A percentile compares a stretch with the other conserved stretches of the same genome.
Evolutionary conservation across 2,113 vertebrate species (phyloP).

Genomic region (Antechinus flavipes): DNA sequence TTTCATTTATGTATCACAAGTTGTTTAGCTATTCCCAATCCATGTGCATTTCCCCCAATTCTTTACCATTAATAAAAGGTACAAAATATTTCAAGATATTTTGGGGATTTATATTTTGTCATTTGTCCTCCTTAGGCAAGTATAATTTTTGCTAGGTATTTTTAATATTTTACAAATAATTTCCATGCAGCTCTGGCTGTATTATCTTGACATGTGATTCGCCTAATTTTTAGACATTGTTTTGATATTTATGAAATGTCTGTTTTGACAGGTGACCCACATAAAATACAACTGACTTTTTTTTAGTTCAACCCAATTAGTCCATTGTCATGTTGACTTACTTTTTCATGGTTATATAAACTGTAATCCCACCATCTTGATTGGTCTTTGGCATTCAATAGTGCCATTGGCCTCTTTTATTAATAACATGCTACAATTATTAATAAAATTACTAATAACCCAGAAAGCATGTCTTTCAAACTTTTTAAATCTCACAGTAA

Average conservation of each 20-base stretch:
- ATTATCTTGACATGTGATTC: neutral
- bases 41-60: neutral
- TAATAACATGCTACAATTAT: too few species aligned
- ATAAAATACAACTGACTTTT: constrained; percentile 13
- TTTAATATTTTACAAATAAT: neutral
- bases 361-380: too few species aligned
- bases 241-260: neutral
- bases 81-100: neutral
- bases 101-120: neutral
- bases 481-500: neutral
- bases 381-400: too few species aligned
- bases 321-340: neutral
- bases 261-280: neutral
- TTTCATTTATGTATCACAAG: neutral
- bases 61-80: neutral
- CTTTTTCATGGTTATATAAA: too few species aligned
- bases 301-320: neutral
- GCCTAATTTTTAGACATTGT: neutral
- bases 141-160: neutral
- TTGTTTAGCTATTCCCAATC: neutral
- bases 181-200: neutral
- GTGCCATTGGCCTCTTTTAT: too few species aligned
- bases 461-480: too few species aligned
- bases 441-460: too few species aligned
- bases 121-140: neutral